phyloP scores from a whole-genome alignment of 2,797 vertebrate genomes.

The Xiphorhynchus erythropygius region DNA sequence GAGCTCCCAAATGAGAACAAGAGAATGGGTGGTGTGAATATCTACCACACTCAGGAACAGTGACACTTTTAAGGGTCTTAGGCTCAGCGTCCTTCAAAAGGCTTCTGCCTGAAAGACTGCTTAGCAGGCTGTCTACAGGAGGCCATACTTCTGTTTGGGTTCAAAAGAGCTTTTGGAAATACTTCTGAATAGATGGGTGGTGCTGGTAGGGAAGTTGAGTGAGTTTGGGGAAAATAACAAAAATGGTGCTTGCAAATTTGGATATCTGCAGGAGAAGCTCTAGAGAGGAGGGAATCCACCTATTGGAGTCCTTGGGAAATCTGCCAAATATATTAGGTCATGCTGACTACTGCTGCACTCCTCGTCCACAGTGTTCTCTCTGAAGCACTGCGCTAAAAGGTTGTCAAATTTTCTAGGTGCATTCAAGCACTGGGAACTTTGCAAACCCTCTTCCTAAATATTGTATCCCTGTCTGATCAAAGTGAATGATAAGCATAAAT shows the following conservation, averaged over 20 bases:
- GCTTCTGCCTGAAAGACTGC: neutral
- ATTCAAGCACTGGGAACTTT: neutral
- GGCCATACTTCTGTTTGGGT: neutral
- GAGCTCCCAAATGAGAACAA: neutral
- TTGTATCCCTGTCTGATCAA: neutral
- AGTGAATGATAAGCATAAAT: neutral
- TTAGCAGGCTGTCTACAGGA: neutral
- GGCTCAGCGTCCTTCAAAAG: neutral
- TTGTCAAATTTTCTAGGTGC: neutral
- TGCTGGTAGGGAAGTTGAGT: neutral
- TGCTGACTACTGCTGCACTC: neutral
- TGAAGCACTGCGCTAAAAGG: neutral
- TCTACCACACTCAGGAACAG: neutral
- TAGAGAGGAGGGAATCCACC: neutral
- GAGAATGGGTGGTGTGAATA: neutral
- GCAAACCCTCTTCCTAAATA: neutral
- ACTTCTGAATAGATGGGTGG: neutral
- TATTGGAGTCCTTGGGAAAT: neutral
- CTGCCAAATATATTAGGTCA: rapidly evolving
- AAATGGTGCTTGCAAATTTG: neutral
- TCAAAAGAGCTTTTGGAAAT: neutral
- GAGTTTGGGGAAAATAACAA: neutral
- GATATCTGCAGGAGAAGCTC: neutral
- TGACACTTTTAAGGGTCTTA: neutral
- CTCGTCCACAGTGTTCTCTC: neutral